phyloP scores from a whole-genome alignment of 2,113 vertebrate genomes.

The Genyomyrus donnyi region DNA sequence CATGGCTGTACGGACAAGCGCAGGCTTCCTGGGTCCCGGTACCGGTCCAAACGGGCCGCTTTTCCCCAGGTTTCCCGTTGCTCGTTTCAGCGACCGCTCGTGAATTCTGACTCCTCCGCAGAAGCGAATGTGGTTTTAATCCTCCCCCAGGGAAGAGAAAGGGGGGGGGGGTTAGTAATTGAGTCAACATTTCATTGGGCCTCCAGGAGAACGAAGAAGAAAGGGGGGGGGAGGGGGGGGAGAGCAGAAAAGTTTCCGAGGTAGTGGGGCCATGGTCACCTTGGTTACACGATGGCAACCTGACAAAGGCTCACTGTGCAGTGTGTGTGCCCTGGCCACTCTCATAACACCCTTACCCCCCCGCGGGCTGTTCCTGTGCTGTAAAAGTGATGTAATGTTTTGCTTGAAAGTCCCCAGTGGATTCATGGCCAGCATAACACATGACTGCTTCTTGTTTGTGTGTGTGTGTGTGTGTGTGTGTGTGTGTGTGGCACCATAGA shows the following conservation, averaged over 20 bases:
- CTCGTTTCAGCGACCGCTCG: neutral
- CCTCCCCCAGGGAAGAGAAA: neutral
- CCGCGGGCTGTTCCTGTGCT: conserved; percentile 50
- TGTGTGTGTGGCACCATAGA: conserved; percentile 29
- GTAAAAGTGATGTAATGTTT: conserved; percentile 62
- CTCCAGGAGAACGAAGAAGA: neutral
- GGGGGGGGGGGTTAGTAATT: neutral
- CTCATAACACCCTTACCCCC: conserved; percentile 33
- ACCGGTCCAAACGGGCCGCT: neutral
- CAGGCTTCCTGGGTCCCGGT: neutral
- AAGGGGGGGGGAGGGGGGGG: neutral
- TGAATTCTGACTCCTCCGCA: conserved; percentile 1
- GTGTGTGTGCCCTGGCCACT: neutral
- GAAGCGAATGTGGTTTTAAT: conserved; percentile 16
- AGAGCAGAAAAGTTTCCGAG: neutral
- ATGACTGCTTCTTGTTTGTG: conserved; percentile 39
- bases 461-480: too few relatives aligned
- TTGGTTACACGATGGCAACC: conserved; percentile 52
- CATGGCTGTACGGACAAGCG: neutral
- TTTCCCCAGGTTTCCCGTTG: neutral
- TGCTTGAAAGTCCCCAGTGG: conserved; percentile 40
- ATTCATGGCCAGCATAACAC: conserved; percentile 41
- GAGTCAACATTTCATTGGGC: neutral
- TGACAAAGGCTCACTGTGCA: conserved; percentile 55
- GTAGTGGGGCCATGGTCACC: conserved; percentile 3